Evolutionary conservation across 53 echinoderm and acorn worm species (phyloP), one percentile per base, ranked within the genome.

Genomic region (Luidia sarsii): DNA sequence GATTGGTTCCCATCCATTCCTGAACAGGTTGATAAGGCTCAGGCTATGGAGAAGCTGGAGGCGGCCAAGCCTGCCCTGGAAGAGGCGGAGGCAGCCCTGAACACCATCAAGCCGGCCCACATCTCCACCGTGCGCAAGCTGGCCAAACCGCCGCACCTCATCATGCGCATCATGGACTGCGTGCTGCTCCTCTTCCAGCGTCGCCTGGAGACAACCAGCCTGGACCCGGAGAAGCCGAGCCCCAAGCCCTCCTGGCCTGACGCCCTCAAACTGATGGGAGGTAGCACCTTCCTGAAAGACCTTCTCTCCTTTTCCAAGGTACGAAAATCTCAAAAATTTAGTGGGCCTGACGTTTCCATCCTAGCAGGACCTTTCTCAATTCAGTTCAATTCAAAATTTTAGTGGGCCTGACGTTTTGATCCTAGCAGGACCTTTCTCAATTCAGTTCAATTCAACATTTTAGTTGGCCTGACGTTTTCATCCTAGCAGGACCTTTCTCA

Each of bases 101-200:
- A 99, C 71, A 99, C 99, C 89, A 91, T 99, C 87, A 99, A 99
- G 59, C 87, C 94, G 2, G 73, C 91, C 45, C 99, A 99, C 72
- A 99, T 99, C 59, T 94, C 99, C 46, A 99, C 99, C 16, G 99
- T 99, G 20, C 94, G 93, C 64, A 99, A 99, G 84, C 89, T 99
- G 80, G 99, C 99, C 54, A 99, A 99, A 72, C 99, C 99, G 1
- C 99, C 99, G 0, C 99, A 99, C 64, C 99, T 99, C 62, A 99
- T 99, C 89, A 94, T 94, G 99, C 83, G 99, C 16, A 99, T 99
- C 91, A 99, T 99, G 99, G 99, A 99, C 72, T 94, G 94, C 56
- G 91, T 91, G 55, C 59, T 94, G 39, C 79, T 99, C 20, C 89
- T 99, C 65, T 99, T 99, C 89, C 99, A 99, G 65, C 88, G 87